Percentiles rank a stretch among this genome's conserved stretches.
Evolutionary conservation across 2,888 invertebrate species (phyloP).

Genomic region (Callyntrura sp.): DNA sequence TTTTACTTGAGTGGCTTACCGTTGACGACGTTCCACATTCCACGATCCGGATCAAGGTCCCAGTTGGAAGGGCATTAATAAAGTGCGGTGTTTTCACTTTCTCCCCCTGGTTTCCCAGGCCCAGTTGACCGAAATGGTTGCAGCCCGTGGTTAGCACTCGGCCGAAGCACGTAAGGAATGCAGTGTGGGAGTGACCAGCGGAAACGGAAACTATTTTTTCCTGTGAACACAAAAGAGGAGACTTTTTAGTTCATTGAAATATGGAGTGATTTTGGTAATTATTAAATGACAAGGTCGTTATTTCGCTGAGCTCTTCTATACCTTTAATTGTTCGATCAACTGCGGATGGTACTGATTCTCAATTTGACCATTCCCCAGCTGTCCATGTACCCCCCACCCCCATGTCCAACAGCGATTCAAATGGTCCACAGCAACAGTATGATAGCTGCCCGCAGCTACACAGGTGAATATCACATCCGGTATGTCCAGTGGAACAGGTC

Average conservation of each 20-base stretch:
- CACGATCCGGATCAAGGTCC: conserved; percentile 79
- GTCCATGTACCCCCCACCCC: conserved; percentile 99
- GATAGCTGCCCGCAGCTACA: conserved; percentile 83
- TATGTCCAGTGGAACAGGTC: conserved; percentile 75
- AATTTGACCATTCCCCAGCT: conserved; percentile 93
- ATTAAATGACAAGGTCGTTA: conserved; percentile 1
- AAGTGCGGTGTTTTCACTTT: conserved; percentile 84
- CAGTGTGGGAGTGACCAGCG: conserved; percentile 96
- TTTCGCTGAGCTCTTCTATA: no score
- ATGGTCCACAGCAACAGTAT: conserved; percentile 84
- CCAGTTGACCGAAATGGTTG: conserved; percentile 96
- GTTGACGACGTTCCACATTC: conserved; percentile 82
- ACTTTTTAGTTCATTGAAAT: no score
- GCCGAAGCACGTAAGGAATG: conserved; percentile 92
- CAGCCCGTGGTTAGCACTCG: conserved; percentile 94
- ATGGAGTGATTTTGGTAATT: no score
- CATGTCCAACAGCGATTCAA: conserved; percentile 91
- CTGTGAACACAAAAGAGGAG: conserved; percentile 83
- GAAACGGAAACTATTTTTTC: conserved; percentile 90
- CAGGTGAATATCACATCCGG: conserved; percentile 81
- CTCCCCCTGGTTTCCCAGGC: conserved; percentile 88
- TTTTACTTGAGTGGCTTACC: conserved; percentile 74
- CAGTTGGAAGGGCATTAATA: conserved; percentile 77
- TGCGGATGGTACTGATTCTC: conserved; percentile 89
- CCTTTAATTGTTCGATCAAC: conserved; percentile 85